phyloP scores from a whole-genome alignment of 2,113 vertebrate species.

The Melanerpes aurifrons region DNA sequence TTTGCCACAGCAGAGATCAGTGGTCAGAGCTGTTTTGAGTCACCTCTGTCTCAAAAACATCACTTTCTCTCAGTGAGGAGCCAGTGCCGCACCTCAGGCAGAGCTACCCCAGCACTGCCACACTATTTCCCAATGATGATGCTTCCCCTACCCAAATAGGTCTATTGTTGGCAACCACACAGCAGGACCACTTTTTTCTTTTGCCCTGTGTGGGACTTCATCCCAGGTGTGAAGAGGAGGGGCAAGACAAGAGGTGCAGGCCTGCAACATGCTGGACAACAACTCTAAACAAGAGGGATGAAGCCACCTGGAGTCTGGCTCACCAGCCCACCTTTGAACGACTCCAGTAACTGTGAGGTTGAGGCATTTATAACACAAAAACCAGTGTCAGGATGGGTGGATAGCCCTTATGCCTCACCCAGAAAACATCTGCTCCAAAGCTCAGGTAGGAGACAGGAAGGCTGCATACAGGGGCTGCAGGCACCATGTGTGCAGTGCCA shows the following conservation, averaged over 20 bases:
- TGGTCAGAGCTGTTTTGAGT: neutral
- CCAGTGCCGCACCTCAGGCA: neutral
- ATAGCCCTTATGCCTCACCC: neutral
- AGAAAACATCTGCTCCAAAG: neutral
- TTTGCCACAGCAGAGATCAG: neutral
- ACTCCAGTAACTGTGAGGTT: rapidly evolving
- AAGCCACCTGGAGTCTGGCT: neutral
- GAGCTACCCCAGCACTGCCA: neutral
- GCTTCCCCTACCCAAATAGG: neutral
- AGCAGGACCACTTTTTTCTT: neutral
- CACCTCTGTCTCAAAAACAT: neutral
- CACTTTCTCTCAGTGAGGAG: neutral
- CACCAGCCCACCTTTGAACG: rapidly evolving
- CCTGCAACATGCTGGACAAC: neutral
- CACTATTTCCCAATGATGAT: neutral
- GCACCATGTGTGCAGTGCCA: neutral
- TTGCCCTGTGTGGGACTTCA: neutral
- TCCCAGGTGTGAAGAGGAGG: neutral
- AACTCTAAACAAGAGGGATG: neutral
- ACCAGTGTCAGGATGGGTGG: neutral
- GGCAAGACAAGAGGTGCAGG: neutral
- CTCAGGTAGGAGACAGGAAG: neutral
- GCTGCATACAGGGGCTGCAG: rapidly evolving
- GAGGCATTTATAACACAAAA: neutral
- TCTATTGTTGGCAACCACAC: neutral